These are phyloP conservation scores for Apotomis betuletana DNA, from an alignment of 2,888 invertebrate genomes.

Conservation along the genomic window DNA sequence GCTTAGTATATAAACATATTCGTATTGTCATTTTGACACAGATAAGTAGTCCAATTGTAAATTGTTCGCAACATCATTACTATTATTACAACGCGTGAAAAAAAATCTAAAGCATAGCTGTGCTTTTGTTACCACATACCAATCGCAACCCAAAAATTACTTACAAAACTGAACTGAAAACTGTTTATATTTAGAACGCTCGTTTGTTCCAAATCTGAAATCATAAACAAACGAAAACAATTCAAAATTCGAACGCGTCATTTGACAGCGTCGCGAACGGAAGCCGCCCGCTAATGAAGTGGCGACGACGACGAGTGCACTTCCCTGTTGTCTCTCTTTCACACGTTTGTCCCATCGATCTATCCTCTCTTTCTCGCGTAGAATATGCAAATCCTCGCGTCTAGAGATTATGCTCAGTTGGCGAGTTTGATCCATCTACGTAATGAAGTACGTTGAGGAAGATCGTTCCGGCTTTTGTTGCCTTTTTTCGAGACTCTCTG, in stretches of 20 bases:
- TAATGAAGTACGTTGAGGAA: conserved; percentile 64
- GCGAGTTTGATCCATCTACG: conserved; percentile 61
- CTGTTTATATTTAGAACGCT: conserved; percentile 12
- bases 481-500: conserved; percentile 42
- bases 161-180: neutral
- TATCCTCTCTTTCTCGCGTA: conserved; percentile 51
- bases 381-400: conserved; percentile 53
- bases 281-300: conserved; percentile 67
- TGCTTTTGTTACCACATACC: no score
- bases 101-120: neutral
- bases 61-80: no score
- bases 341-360: conserved; percentile 15
- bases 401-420: conserved; percentile 55
- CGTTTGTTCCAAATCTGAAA: conserved; percentile 35
- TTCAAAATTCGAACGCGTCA: conserved; percentile 50
- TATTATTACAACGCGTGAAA: neutral
- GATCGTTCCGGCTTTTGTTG: conserved; percentile 52
- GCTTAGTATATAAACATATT: neutral
- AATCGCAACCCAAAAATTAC: neutral
- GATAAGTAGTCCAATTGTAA: no score
- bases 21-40: no score
- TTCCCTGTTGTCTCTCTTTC: conserved; percentile 49
- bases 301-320: conserved; percentile 58
- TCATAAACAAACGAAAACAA: conserved; percentile 43
- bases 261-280: conserved; percentile 57